Evolutionary conservation across 2,113 vertebrate genomes (phyloP).

Genomic region (Theristicus caerulescens): DNA sequence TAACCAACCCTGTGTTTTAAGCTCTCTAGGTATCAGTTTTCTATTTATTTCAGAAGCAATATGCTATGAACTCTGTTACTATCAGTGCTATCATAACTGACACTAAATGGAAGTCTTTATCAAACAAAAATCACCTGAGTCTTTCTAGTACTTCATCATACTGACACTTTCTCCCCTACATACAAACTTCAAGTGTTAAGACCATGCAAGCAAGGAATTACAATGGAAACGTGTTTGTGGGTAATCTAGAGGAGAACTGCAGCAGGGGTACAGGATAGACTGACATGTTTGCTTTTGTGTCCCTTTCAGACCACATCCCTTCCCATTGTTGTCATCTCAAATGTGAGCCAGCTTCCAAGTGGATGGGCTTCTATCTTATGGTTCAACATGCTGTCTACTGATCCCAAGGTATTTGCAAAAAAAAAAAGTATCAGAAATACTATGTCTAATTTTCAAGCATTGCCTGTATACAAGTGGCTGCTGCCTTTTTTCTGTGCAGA

Average conservation of each 20-base stretch:
- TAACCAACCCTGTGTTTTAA: not conserved
- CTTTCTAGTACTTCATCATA: not conserved
- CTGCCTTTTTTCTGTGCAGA: not conserved
- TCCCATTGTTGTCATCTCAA: conserved; percentile 95
- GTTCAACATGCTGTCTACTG: conserved; percentile 96
- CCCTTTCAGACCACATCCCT: conserved; percentile 86
- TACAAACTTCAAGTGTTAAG: not conserved
- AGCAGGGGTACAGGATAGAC: not conserved
- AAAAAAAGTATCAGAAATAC: not conserved
- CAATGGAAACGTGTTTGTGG: not conserved
- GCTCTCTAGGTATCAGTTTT: not conserved
- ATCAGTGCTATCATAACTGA: not conserved
- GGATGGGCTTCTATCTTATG: conserved; percentile 98
- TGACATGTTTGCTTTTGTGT: not conserved
- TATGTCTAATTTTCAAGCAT: not conserved
- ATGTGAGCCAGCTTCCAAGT: conserved; percentile 94
- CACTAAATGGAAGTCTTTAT: not conserved
- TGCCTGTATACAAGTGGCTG: not conserved
- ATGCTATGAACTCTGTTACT: not conserved
- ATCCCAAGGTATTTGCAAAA: conserved; percentile 82
- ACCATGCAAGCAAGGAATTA: not conserved
- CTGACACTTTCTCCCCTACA: not conserved
- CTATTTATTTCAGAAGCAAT: not conserved
- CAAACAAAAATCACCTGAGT: not conserved
- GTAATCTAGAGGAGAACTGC: not conserved